Evolutionary conservation across 2,888 invertebrate species (phyloP).

Genomic region (Litoditis marina): DNA sequence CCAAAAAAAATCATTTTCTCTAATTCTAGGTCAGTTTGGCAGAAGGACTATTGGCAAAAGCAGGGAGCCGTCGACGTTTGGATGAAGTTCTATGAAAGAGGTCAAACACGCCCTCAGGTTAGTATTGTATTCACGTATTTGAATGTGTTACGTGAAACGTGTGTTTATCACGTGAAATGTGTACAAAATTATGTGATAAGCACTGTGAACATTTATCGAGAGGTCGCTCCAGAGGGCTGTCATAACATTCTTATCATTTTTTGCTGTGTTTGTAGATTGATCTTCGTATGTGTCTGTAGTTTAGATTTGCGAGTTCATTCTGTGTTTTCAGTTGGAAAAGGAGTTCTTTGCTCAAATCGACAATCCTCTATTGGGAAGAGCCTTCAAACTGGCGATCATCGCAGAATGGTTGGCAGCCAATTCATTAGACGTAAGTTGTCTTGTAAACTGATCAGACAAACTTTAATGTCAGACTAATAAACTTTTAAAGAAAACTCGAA

Average conservation of each 20-base stretch:
- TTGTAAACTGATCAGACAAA: not conserved
- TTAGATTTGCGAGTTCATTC: no score
- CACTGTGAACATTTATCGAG: no score
- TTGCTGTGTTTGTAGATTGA: no score
- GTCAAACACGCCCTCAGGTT: conserved; percentile 45
- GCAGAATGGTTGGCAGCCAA: conserved; percentile 61
- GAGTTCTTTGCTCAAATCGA: conserved; percentile 60
- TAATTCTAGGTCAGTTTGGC: conserved; percentile 52
- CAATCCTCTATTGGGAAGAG: conserved; percentile 59
- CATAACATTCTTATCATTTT: no score
- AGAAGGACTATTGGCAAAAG: conserved; percentile 61
- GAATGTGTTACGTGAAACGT: no score
- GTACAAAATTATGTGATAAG: no score
- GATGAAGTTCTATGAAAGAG: conserved; percentile 61
- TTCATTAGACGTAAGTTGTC: conserved; percentile 47
- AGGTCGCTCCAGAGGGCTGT: no score
- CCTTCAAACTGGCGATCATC: conserved; percentile 60
- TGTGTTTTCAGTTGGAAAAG: conserved; percentile 47
- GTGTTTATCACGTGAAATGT: no score
- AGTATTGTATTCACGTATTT: no score
- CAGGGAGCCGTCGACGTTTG: conserved; percentile 60
- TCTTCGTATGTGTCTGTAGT: no score
- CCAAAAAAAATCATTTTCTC: not conserved
- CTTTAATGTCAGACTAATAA: not conserved
- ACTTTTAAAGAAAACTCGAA: not conserved